phyloP scores from a whole-genome alignment of 2,113 vertebrate species.

The Microcebus tavaratra region DNA sequence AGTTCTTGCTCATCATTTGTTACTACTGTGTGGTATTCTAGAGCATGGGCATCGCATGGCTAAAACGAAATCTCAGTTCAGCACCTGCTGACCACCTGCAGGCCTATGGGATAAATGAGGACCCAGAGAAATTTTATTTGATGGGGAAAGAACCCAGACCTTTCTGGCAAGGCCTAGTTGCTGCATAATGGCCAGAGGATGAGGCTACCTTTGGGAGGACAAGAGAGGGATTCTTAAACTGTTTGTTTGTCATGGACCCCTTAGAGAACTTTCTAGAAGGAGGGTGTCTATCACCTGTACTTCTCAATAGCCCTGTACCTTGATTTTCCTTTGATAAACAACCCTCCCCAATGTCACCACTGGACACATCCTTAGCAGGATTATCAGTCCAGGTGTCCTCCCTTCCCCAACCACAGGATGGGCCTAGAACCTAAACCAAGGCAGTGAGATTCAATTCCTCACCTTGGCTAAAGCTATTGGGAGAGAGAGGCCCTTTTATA shows the following conservation, averaged over 20 bases:
- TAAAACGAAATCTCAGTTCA: background rate
- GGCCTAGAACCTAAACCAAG: background rate
- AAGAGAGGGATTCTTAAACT: background rate
- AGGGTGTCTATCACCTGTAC: background rate
- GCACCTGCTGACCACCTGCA: background rate
- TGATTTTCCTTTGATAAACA: background rate
- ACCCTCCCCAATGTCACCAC: background rate
- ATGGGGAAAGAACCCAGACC: background rate
- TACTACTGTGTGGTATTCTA: background rate
- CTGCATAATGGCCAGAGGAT: background rate
- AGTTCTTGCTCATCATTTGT: background rate
- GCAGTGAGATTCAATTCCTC: background rate
- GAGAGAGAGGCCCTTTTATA: background rate
- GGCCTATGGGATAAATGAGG: background rate
- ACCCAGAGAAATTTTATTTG: background rate
- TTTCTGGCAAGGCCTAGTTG: background rate
- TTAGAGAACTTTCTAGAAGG: constrained; percentile 5
- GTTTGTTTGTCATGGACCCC: background rate
- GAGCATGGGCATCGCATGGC: no score
- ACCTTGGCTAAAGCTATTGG: background rate
- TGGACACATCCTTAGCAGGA: background rate
- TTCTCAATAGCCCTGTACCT: background rate
- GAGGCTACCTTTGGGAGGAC: background rate
- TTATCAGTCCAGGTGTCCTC: background rate
- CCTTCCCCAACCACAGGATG: background rate